Evolutionary conservation across 1,140 invertebrate species (phyloP).

Genomic region (Spodoptera litura): DNA sequence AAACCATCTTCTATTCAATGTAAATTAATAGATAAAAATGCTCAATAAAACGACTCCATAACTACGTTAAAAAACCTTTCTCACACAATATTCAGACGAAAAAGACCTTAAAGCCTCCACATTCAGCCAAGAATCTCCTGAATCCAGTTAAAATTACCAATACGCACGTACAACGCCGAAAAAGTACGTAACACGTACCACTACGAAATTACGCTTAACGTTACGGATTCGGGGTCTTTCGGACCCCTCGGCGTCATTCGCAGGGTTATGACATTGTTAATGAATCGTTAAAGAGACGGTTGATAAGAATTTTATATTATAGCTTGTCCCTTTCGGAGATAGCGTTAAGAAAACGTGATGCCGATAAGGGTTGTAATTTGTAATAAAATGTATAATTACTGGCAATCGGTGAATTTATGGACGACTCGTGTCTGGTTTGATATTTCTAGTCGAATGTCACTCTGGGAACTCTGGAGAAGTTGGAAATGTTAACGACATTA

Average conservation of each 20-base stretch:
- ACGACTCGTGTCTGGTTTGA: not conserved
- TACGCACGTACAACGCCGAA: conserved; percentile 15
- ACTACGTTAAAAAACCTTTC: not conserved
- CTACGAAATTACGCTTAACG: conserved; percentile 30
- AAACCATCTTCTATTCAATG: too few relatives aligned
- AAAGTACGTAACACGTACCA: conserved; percentile 33
- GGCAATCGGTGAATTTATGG: conserved; percentile 7
- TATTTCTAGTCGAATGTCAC: not conserved
- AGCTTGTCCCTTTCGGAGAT: conserved; percentile 27
- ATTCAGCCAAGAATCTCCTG: conserved; percentile 1
- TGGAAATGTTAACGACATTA: too few relatives aligned
- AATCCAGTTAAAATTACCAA: conserved; percentile 19
- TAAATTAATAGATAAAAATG: not conserved
- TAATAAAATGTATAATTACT: conserved; percentile 39
- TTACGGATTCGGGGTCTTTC: conserved; percentile 34
- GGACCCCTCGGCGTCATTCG: conserved; percentile 31
- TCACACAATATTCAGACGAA: not conserved
- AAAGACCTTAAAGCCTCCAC: too few relatives aligned
- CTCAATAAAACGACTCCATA: not conserved
- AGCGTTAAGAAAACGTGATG: conserved; percentile 29
- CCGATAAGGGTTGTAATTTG: conserved; percentile 12
- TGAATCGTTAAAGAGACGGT: conserved; percentile 43
- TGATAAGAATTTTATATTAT: conserved; percentile 39
- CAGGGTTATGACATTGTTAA: conserved; percentile 48
- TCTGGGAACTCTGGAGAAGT: too few relatives aligned